These are phyloP conservation scores for Melanostoma scalare DNA, from an alignment of 2,888 invertebrate species.

Conservation along the genomic window DNA sequence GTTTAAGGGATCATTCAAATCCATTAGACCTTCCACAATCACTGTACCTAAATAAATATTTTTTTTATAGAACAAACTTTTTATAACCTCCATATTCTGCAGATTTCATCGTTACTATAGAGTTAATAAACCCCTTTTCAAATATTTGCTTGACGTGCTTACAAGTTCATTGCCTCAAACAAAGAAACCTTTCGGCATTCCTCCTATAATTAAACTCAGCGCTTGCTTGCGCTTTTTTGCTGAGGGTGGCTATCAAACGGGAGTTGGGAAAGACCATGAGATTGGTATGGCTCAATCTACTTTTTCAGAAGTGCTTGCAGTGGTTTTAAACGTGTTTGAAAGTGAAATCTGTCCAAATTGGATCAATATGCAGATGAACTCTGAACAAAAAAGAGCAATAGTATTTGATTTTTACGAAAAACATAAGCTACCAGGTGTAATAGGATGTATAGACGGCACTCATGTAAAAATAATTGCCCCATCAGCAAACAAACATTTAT, in stretches of 20 bases:
- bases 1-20: too few relatives aligned
- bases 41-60: too few relatives aligned
- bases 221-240: conserved; percentile 7
- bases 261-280: neutral
- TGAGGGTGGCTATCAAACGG: too few relatives aligned
- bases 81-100: too few relatives aligned
- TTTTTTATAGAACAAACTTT: too few relatives aligned
- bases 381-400: conserved; percentile 24
- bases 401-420: conserved; percentile 27
- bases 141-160: conserved; percentile 38
- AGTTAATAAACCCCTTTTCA: conserved; percentile 50
- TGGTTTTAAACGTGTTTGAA: conserved; percentile 39
- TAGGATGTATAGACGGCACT: conserved; percentile 43
- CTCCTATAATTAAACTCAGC: conserved; percentile 26
- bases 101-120: neutral
- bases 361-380: conserved; percentile 27
- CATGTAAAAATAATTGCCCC: conserved; percentile 32
- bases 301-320: conserved; percentile 29
- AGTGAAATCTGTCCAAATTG: conserved; percentile 28
- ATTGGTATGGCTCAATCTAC: conserved; percentile 24
- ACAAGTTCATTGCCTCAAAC: conserved; percentile 6
- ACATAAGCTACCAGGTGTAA: conserved; percentile 37
- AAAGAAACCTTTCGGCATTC: conserved; percentile 21
- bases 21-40: too few relatives aligned
- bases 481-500: conserved; percentile 18